Evolutionary conservation across 2,797 vertebrate genomes (phyloP).

Genomic region (Perodicticus potto): DNA sequence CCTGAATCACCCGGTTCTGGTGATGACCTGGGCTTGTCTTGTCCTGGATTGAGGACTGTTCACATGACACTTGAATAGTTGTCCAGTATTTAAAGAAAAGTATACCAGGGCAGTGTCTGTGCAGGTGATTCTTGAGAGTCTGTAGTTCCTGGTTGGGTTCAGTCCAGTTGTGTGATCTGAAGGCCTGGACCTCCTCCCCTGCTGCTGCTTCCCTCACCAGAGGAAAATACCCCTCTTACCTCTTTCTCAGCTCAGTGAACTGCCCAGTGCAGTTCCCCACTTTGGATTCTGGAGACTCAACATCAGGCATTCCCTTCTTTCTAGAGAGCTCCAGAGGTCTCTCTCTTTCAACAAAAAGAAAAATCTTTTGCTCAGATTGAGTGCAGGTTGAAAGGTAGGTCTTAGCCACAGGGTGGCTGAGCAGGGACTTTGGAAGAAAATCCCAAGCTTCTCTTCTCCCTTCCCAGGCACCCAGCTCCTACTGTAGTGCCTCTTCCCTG

Average conservation of each 20-base stretch:
- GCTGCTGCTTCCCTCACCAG: neutral
- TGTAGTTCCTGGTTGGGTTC: neutral
- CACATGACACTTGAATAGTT: no score
- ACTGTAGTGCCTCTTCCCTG: constrained; percentile 60
- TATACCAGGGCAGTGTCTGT: neutral
- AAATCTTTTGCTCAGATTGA: neutral
- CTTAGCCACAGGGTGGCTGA: neutral
- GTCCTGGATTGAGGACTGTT: neutral
- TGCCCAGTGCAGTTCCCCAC: neutral
- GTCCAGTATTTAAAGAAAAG: neutral
- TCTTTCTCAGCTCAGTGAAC: neutral
- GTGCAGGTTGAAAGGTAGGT: neutral
- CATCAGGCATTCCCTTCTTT: neutral
- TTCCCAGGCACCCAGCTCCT: neutral
- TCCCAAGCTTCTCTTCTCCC: neutral
- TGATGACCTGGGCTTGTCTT: neutral
- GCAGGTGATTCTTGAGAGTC: neutral
- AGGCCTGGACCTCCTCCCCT: neutral
- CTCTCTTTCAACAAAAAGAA: neutral
- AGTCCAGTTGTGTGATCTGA: no score
- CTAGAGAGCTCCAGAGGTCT: neutral
- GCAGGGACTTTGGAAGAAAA: neutral
- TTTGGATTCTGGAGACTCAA: neutral
- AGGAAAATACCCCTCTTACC: neutral
- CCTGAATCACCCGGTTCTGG: neutral